A percentile compares a stretch with the other conserved stretches of the same genome.
These are phyloP conservation scores for Spheniscus humboldti DNA, from an alignment of 2,797 vertebrate genomes.

Conservation along the genomic window DNA sequence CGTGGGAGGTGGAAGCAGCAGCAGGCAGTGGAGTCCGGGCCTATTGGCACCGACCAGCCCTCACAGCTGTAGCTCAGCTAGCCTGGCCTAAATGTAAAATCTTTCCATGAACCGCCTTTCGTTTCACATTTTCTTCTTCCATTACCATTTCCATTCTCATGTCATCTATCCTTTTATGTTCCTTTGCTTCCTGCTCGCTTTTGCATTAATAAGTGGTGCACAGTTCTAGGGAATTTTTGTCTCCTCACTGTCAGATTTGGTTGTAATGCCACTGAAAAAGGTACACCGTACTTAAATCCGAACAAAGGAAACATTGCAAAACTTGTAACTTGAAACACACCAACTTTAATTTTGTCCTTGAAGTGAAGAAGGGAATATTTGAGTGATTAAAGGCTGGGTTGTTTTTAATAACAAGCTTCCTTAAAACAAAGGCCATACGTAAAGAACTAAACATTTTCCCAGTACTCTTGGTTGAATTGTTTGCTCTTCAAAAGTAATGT, in stretches of 20 bases:
- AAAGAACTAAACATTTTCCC: background rate
- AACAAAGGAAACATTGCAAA: background rate
- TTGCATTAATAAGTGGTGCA: background rate
- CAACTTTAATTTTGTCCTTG: background rate
- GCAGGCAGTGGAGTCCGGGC: too few relatives aligned
- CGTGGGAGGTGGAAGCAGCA: background rate
- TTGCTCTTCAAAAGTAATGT: background rate
- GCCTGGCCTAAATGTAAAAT: background rate
- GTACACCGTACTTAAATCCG: background rate
- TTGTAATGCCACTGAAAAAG: background rate
- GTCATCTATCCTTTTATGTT: background rate
- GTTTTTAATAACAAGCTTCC: background rate
- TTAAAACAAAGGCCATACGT: background rate
- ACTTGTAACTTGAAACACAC: background rate
- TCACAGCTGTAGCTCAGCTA: background rate
- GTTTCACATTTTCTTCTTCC: background rate
- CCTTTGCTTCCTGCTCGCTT: background rate
- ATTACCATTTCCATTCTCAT: background rate
- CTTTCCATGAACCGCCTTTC: background rate
- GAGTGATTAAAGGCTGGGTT: background rate
- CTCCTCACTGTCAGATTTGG: background rate
- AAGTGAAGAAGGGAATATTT: background rate
- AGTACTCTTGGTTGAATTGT: background rate
- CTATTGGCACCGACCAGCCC: background rate
- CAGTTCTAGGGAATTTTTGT: background rate